phyloP scores from a whole-genome alignment of 2,113 vertebrate genomes.

The Rousettus leschenaultii region DNA sequence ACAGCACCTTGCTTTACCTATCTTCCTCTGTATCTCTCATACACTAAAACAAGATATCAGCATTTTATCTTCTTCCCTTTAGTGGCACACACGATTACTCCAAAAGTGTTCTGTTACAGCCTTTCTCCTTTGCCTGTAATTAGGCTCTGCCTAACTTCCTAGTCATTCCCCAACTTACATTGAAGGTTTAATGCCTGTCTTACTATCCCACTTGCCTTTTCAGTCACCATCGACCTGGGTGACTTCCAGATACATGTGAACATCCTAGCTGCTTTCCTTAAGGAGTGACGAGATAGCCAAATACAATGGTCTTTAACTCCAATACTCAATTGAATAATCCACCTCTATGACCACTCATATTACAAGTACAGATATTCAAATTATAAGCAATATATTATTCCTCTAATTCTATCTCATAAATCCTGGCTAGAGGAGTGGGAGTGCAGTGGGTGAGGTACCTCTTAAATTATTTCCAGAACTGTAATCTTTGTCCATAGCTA shows the following conservation, averaged over 20 bases:
- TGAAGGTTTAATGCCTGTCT: neutral
- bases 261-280: neutral
- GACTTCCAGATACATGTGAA: neutral
- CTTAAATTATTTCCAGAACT: conserved; percentile 3
- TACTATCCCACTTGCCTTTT: neutral
- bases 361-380: neutral
- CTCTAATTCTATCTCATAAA: neutral
- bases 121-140: conserved; percentile 9
- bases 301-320: neutral
- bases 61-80: neutral
- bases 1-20: neutral
- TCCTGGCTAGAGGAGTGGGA: neutral
- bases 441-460: neutral
- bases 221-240: neutral
- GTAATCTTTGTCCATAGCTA: neutral
- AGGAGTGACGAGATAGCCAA: neutral
- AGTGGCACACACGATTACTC: neutral
- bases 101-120: neutral
- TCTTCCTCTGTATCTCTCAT: neutral
- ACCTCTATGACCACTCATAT: neutral
- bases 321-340: neutral
- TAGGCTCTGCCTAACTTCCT: neutral
- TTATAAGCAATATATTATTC: neutral
- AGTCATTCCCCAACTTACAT: neutral
- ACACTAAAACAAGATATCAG: neutral